Percentiles rank a stretch among this genome's conserved stretches.
Evolutionary conservation across 2,888 invertebrate species (phyloP).

Genomic region (Leptopterna dolabrata): DNA sequence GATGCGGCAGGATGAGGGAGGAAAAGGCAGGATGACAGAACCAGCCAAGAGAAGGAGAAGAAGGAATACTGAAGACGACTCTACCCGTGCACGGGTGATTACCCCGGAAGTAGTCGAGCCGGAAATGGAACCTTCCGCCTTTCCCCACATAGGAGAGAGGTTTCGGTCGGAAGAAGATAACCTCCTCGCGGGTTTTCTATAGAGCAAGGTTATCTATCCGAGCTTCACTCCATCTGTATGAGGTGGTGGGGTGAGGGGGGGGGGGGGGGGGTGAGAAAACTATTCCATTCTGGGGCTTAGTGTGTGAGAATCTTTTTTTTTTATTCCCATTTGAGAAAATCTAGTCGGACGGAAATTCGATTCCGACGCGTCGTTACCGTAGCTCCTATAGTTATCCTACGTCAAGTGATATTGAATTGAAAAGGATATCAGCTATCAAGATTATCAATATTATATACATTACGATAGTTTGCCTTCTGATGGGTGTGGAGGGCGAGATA

Average conservation of each 20-base stretch:
- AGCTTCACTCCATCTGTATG: background rate
- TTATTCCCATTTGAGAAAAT: background rate
- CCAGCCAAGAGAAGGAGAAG: background rate
- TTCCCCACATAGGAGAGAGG: background rate
- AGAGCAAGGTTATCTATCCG: slow-evolving; percentile 22
- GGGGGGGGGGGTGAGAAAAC: background rate
- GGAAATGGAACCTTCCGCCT: slow-evolving; percentile 20
- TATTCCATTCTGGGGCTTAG: background rate
- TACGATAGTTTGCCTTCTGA: no score
- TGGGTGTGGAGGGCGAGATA: no score
- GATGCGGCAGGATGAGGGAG: slow-evolving; percentile 11
- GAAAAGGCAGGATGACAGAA: slow-evolving; percentile 12
- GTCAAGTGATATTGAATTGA: no score
- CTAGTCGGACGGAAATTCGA: slow-evolving; percentile 5
- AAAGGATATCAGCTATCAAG: no score
- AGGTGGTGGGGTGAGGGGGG: no score
- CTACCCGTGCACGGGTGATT: slow-evolving; percentile 29
- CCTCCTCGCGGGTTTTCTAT: slow-evolving; percentile 14
- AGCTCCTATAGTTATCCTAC: background rate
- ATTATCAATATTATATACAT: no score
- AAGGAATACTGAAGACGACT: slow-evolving; percentile 24
- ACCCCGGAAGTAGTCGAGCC: slow-evolving; percentile 39
- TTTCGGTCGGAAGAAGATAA: background rate
- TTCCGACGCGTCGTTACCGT: background rate
- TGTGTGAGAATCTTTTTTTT: background rate